Percentiles rank a stretch among this genome's conserved stretches.
These are phyloP conservation scores for Chaetodon trifasciatus DNA, from an alignment of 2,797 vertebrate genomes.

Conservation along the genomic window DNA sequence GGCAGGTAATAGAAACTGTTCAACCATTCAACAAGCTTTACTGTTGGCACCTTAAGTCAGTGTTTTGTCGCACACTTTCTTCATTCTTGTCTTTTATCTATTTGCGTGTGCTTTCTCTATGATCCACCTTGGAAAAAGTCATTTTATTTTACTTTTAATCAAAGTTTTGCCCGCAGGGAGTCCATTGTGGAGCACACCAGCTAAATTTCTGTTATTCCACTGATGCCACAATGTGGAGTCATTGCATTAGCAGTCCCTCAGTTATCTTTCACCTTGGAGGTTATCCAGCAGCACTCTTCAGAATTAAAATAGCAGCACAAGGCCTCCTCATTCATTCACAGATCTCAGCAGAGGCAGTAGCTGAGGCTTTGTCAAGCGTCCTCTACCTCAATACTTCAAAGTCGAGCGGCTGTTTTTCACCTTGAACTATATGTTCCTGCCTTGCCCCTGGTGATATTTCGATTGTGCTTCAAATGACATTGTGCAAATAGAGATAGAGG, in stretches of 20 bases:
- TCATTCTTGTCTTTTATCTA: too few relatives aligned
- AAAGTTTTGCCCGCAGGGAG: neutral
- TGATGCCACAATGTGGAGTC: slow-evolving; percentile 5
- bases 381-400: slow-evolving; percentile 9
- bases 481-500: slow-evolving; percentile 21
- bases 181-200: neutral
- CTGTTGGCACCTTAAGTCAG: neutral
- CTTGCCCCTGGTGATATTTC: slow-evolving; percentile 47
- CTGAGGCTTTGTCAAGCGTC: slow-evolving; percentile 4
- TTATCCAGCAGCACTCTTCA: slow-evolving; percentile 45
- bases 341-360: neutral
- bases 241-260: slow-evolving; percentile 8
- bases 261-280: slow-evolving; percentile 29
- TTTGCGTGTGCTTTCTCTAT: too few relatives aligned
- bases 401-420: slow-evolving; percentile 43
- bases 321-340: slow-evolving; percentile 15
- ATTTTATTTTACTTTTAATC: neutral
- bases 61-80: neutral
- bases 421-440: slow-evolving; percentile 48
- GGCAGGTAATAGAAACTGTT: neutral
- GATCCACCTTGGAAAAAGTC: neutral
- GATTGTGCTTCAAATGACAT: slow-evolving; percentile 43
- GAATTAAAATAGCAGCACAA: slow-evolving; percentile 35
- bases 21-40: neutral
- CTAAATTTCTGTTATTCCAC: neutral